Conservation (phyloP, 2,888 invertebrate species). For the Xestia sexstrigata region DNA sequence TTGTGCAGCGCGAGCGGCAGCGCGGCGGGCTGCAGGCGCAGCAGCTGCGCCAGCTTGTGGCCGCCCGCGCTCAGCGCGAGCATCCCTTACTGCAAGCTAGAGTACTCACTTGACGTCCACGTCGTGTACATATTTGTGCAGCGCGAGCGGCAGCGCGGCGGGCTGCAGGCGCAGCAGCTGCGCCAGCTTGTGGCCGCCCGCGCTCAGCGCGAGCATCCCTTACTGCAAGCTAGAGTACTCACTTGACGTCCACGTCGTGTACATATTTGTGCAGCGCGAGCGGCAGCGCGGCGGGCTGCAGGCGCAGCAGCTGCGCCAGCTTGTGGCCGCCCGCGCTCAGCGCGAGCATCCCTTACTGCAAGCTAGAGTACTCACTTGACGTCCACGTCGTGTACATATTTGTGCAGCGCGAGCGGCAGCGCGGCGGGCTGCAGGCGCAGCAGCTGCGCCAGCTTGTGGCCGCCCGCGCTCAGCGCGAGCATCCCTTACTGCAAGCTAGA, state of each 20-base stretch:
- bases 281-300: constrained; percentile 94
- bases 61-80: constrained; percentile 91
- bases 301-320: constrained; percentile 82
- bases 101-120: constrained; percentile 85
- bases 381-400: constrained; percentile 86
- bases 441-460: constrained; percentile 90
- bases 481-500: not conserved
- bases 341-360: too few species aligned
- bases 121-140: constrained; percentile 84
- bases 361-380: constrained; percentile 78
- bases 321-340: constrained; percentile 92
- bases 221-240: constrained; percentile 41
- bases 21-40: constrained; percentile 92
- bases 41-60: constrained; percentile 88
- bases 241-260: constrained; percentile 88
- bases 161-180: constrained; percentile 84
- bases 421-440: constrained; percentile 92
- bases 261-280: constrained; percentile 91
- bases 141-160: constrained; percentile 96
- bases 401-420: constrained; percentile 94
- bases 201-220: constrained; percentile 78
- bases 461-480: constrained; percentile 90
- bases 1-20: constrained; percentile 94
- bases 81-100: not conserved
- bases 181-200: constrained; percentile 92